Evolutionary conservation across 2,888 invertebrate species (phyloP).

Genomic region (Eudemis profundana): DNA sequence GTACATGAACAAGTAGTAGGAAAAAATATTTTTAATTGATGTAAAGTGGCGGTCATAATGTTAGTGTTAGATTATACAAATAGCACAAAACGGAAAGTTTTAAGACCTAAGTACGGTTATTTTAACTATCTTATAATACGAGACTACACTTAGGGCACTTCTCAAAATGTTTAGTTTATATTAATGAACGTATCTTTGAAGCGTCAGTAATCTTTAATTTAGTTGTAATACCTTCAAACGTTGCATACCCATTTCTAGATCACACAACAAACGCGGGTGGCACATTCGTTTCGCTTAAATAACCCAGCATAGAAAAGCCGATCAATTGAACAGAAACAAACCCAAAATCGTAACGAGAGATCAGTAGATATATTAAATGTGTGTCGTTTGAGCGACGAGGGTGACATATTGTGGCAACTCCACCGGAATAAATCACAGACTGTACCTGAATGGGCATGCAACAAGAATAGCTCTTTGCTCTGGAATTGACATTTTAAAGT

Average conservation of each 20-base stretch:
- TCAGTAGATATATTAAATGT: slow-evolving; percentile 58
- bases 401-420: slow-evolving; percentile 74
- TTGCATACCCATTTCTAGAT: slow-evolving; percentile 11
- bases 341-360: slow-evolving; percentile 54
- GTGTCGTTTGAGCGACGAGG: slow-evolving; percentile 59
- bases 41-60: too few relatives aligned
- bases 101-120: too few relatives aligned
- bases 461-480: slow-evolving; percentile 35
- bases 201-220: too few relatives aligned
- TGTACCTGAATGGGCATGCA: slow-evolving; percentile 59
- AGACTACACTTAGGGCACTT: too few relatives aligned
- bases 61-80: too few relatives aligned
- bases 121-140: too few relatives aligned
- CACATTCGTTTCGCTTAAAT: slow-evolving; percentile 14
- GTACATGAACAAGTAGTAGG: too few relatives aligned
- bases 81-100: too few relatives aligned
- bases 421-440: slow-evolving; percentile 66
- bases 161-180: too few relatives aligned
- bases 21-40: too few relatives aligned
- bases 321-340: slow-evolving; percentile 38
- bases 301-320: slow-evolving; percentile 22
- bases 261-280: slow-evolving; percentile 2
- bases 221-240: too few relatives aligned
- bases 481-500: slow-evolving; percentile 12
- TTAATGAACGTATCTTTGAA: too few relatives aligned